These are phyloP conservation scores for Apeira syringaria DNA, from an alignment of 2,888 invertebrate species.

Conservation along the genomic window DNA sequence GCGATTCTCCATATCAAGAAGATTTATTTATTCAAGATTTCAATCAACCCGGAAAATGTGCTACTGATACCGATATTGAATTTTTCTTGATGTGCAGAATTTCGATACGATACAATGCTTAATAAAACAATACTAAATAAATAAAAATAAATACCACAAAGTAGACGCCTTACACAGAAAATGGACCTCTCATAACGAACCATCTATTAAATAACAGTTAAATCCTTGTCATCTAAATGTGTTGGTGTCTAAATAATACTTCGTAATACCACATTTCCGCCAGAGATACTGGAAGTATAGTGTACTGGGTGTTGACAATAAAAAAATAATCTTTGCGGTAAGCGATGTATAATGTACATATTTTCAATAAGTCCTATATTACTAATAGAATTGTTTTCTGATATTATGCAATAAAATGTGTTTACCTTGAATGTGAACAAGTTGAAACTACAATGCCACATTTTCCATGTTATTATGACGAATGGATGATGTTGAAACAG, in stretches of 20 bases:
- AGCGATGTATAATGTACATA: no score
- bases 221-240: conserved; percentile 4
- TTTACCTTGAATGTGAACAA: no score
- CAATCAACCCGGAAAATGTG: not conserved
- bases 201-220: conserved; percentile 4
- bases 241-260: conserved; percentile 6
- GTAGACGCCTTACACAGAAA: conserved; percentile 8
- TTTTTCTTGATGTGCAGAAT: conserved; percentile 23
- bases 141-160: conserved; percentile 11
- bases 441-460: no score
- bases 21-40: no score
- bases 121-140: conserved; percentile 21
- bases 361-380: no score
- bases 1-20: conserved; percentile 19
- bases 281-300: conserved; percentile 8
- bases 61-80: not conserved
- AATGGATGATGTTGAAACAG: no score
- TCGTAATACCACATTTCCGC: not conserved
- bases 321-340: no score
- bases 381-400: no score
- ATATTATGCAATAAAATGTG: no score
- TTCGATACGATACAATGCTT: conserved; percentile 15
- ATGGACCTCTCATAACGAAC: conserved; percentile 3
- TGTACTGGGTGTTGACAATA: no score
- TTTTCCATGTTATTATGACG: no score